Percentiles rank a stretch among this genome's conserved stretches.
Conservation (phyloP, 2,113 vertebrate genomes). For the Pomatorhinus ruficollis region DNA sequence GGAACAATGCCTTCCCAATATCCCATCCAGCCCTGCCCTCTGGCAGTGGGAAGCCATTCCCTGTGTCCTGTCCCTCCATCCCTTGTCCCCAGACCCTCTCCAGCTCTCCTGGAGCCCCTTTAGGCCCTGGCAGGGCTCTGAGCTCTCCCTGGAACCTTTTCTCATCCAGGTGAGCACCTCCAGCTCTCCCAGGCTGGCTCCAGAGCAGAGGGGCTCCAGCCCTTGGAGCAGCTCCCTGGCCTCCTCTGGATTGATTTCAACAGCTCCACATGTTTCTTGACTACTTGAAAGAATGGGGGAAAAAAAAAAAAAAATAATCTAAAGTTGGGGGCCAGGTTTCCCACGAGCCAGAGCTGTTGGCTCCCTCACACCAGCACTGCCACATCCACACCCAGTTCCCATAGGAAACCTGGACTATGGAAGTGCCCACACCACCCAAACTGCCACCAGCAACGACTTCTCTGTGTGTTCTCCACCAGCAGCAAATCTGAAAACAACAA, state of each 20-base stretch:
- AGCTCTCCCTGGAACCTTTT: not conserved
- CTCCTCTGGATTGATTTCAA: not conserved
- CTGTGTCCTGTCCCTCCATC: not conserved
- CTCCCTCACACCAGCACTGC: not conserved
- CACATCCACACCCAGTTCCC: too few species aligned
- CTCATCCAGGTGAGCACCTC: not conserved
- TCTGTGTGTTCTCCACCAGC: accelerated
- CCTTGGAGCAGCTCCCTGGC: accelerated
- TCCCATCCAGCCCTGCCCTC: not conserved
- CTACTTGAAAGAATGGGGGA: not conserved
- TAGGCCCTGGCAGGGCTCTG: not conserved
- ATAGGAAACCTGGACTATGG: accelerated
- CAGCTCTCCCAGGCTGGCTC: not conserved
- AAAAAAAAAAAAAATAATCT: not conserved
- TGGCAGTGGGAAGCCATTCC: not conserved
- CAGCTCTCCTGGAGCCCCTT: not conserved
- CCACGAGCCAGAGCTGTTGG: not conserved
- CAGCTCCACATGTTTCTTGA: not conserved
- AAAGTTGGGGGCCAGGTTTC: not conserved
- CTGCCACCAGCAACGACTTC: not conserved
- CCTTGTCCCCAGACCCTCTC: not conserved
- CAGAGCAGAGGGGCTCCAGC: not conserved
- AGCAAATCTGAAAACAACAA: not conserved
- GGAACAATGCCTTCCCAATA: not conserved
- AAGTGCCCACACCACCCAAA: not conserved